Base-by-base conservation (phyloP, 2,113 vertebrate species). In the Miniopterus natalensis region DNA sequence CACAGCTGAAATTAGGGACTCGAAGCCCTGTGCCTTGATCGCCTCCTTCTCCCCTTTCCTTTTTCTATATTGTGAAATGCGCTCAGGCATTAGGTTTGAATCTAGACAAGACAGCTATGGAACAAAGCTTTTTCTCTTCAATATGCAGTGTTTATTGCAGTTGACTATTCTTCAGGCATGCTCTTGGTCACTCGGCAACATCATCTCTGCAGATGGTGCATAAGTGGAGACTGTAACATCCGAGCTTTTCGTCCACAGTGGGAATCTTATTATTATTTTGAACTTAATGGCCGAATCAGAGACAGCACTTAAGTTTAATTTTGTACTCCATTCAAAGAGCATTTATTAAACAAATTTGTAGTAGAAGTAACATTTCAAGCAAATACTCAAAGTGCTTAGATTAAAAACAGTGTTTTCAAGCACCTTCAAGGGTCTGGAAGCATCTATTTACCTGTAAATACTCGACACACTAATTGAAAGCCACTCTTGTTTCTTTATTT, bases 391-490 rank as follows among this genome's bases (percentile, higher is more conserved):
- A 42, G 42, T 53, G n/a, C 55, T 96, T 66, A 57, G 42, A 47
- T 14, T 29, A 31, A 81, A 71, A 94, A 49, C 86, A 79, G 73
- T 77, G 79, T 94, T 93, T 57, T 92, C 59, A 87, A 97, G 90
- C 31, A 93, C 75, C 23, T 23, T 81, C 49, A 14, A 95, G 79
- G n/a, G 51, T 57, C 66, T 94, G 40, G 42, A 85, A 92, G 93
- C 10, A 53, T 92, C 81, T 95, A 20, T 88, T 96, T 85, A 63
- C 84, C 89, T 81, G 55, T 95, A 95, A 98, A 98, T 51, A 96
- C 87, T 92, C 42, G 63, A 29, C 40, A 77, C 29, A 2, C 75
- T 95, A 78, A 95, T 94, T 90, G n/a, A 49, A 93, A 96, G n/a
- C 77, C 90, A 42, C 47, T 96, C 63, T 65, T 65, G 31, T 51